Evolutionary conservation across 2,113 vertebrate species (phyloP).

Genomic region (Stegastes partitus): DNA sequence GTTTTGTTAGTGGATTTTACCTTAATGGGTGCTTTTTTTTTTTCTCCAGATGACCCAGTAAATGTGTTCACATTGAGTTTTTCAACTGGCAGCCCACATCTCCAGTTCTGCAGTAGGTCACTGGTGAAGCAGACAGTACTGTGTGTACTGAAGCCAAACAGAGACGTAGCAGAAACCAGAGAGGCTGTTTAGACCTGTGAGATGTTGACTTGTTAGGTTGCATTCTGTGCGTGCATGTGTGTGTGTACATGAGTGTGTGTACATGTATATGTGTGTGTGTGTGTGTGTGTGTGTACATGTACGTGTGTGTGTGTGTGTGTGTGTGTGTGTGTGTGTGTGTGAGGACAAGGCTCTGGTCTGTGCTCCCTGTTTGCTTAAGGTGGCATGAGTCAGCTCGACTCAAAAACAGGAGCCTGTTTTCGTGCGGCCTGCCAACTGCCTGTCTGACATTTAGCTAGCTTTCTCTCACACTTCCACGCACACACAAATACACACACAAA

Average conservation of each 20-base stretch:
- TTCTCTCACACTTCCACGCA: slow-evolving; percentile 39
- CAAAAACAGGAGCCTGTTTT: slow-evolving; percentile 82
- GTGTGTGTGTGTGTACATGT: slow-evolving; percentile 42
- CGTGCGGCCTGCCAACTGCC: slow-evolving; percentile 71
- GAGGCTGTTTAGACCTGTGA: slow-evolving; percentile 72
- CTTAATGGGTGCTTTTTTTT: slow-evolving; percentile 35
- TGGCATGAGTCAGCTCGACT: slow-evolving; percentile 80
- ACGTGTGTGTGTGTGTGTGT: slow-evolving; percentile 9
- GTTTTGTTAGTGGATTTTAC: slow-evolving; percentile 64
- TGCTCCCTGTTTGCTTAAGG: slow-evolving; percentile 83
- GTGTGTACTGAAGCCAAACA: slow-evolving; percentile 56
- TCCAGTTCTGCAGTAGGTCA: slow-evolving; percentile 61
- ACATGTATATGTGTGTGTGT: slow-evolving; percentile 19
- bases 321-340: slow-evolving; percentile 41
- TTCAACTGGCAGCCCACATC: slow-evolving; percentile 37
- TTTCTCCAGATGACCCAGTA: slow-evolving; percentile 51
- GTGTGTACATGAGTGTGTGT: slow-evolving; percentile 33
- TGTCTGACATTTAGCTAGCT: slow-evolving; percentile 74
- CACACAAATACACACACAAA: slow-evolving; percentile 17
- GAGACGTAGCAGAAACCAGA: slow-evolving; percentile 64
- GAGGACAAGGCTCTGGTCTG: slow-evolving; percentile 83
- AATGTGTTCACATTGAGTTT: slow-evolving; percentile 42
- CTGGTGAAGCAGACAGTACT: slow-evolving; percentile 66
- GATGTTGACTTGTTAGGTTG: slow-evolving; percentile 76
- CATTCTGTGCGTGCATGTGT: slow-evolving; percentile 53